Percentiles rank a stretch among this genome's conserved stretches.
Conservation (phyloP, 1,140 invertebrate genomes). For the Diachasma alloeum region DNA sequence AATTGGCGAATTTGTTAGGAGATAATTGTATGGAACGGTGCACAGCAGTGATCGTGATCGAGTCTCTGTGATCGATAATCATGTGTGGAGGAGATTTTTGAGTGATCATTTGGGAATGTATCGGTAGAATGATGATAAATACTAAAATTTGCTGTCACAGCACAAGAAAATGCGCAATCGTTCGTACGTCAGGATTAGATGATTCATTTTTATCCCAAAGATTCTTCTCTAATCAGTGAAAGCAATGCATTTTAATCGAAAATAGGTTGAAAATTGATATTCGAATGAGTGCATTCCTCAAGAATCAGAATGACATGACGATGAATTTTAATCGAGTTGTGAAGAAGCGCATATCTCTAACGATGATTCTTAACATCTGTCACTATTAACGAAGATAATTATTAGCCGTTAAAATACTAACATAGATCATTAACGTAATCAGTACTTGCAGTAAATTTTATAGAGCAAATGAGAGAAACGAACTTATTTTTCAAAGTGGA, state of each 20-base stretch:
- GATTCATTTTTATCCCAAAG: slow-evolving; percentile 26
- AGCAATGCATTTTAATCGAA: background rate
- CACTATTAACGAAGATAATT: slow-evolving; percentile 42
- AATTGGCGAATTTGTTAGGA: slow-evolving; percentile 20
- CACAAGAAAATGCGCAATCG: slow-evolving; percentile 29
- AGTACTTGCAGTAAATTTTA: slow-evolving; percentile 32
- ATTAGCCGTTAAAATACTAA: slow-evolving; percentile 40
- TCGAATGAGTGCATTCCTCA: background rate
- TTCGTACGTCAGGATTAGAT: slow-evolving; percentile 2
- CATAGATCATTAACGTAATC: slow-evolving; percentile 36
- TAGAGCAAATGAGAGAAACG: background rate
- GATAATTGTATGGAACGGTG: background rate
- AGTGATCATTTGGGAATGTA: slow-evolving; percentile 3
- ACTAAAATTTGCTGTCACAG: slow-evolving; percentile 21
- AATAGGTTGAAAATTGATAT: background rate
- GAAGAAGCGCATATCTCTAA: slow-evolving; percentile 46
- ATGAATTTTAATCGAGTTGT: background rate
- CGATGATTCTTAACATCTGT: slow-evolving; percentile 36
- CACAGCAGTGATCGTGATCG: background rate
- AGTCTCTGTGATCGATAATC: too few relatives aligned
- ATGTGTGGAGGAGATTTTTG: too few relatives aligned
- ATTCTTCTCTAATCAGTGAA: slow-evolving; percentile 11
- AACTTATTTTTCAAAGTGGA: slow-evolving; percentile 20
- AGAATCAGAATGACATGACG: background rate
- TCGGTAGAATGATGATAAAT: slow-evolving; percentile 13